Conservation (phyloP, 2,113 vertebrate genomes). For the Cettia cetti region DNA sequence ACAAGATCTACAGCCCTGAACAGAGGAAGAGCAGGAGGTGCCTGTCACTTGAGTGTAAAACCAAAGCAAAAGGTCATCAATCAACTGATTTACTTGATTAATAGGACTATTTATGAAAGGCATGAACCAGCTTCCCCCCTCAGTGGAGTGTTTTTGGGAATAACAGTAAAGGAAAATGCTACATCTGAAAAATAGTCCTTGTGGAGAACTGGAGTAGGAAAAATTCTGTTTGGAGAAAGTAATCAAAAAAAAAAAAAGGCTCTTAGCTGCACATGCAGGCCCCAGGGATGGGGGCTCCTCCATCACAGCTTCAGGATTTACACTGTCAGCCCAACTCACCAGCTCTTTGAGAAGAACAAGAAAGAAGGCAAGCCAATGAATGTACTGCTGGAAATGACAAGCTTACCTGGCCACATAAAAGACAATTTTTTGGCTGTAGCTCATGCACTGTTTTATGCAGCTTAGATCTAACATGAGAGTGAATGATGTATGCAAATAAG, state of each 20-base stretch:
- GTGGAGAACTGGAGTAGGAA: not conserved
- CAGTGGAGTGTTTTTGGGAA: not conserved
- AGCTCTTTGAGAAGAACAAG: not conserved
- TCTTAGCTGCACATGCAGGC: not conserved
- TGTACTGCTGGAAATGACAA: not conserved
- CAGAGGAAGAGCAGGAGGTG: not conserved
- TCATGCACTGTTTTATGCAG: not conserved
- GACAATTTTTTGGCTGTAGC: not conserved
- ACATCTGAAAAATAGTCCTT: not conserved
- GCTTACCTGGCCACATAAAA: not conserved
- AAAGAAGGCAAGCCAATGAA: not conserved
- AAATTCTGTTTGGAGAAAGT: not conserved
- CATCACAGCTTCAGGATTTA: not conserved
- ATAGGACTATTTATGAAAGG: not conserved
- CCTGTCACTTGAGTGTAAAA: not conserved
- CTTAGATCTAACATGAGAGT: not conserved
- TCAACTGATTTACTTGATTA: not conserved
- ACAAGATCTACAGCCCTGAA: not conserved
- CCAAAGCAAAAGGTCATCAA: not conserved
- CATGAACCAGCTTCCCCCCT: not conserved
- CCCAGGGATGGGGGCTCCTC: not conserved
- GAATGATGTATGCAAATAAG: not conserved
- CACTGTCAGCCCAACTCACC: rapidly evolving
- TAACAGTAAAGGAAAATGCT: not conserved
- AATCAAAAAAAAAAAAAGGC: not conserved